Conservation (phyloP, 2,888 invertebrate genomes). For the Nudaria mundana region DNA sequence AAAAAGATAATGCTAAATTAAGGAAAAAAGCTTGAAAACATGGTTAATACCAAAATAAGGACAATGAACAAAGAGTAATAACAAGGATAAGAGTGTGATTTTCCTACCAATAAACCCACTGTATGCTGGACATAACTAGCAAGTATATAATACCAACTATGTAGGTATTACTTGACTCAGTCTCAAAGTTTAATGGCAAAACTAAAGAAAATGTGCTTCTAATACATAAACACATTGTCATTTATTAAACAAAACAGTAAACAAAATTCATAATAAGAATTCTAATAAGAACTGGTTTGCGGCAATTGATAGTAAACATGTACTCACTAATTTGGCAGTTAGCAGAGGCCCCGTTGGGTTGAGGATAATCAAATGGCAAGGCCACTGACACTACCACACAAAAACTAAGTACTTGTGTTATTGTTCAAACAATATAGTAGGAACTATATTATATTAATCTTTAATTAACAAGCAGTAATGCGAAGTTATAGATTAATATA, state of each 20-base stretch:
- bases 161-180: not conserved
- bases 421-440: not conserved
- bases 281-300: not conserved
- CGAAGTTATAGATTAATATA: not conserved
- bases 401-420: slow-evolving; percentile 5
- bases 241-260: too few species aligned
- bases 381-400: slow-evolving; percentile 16
- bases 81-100: not conserved
- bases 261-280: too few species aligned
- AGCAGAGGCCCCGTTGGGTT: slow-evolving; percentile 27
- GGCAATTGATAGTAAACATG: not conserved
- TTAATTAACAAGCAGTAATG: not conserved
- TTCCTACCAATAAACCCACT: not conserved
- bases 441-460: not conserved
- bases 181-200: not conserved
- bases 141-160: not conserved
- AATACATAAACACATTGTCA: too few species aligned
- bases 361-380: slow-evolving; percentile 24
- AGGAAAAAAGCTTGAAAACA: not conserved
- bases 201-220: too few species aligned
- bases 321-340: slow-evolving; percentile 14
- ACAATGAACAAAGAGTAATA: not conserved
- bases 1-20: not conserved
- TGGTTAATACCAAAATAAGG: not conserved
- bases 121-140: too few species aligned